These are phyloP conservation scores for Acanthosepion lycidas DNA, from an alignment of 2,888 invertebrate genomes.

Conservation along the genomic window DNA sequence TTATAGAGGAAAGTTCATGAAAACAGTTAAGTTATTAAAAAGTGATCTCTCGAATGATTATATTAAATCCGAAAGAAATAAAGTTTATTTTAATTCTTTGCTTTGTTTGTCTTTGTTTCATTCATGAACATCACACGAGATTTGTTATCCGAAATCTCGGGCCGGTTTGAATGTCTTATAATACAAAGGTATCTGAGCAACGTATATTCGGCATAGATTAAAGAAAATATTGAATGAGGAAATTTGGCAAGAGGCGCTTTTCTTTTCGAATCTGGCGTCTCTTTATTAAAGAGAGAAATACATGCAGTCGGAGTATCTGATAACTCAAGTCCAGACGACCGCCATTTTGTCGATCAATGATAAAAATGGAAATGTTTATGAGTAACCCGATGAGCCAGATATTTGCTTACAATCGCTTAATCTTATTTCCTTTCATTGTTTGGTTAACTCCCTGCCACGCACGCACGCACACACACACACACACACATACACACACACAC, in stretches of 20 bases:
- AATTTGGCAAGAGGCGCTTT: not conserved
- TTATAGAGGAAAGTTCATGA: no score
- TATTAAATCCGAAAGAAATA: no score
- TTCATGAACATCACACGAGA: no score
- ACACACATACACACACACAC: no score
- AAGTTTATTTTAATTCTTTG: not conserved
- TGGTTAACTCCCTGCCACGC: not conserved
- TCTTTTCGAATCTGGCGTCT: not conserved
- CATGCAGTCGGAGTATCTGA: not conserved
- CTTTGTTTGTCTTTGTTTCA: not conserved
- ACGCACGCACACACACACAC: no score
- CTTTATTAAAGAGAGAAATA: not conserved
- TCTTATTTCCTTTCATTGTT: not conserved
- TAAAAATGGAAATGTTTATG: constrained; percentile 16
- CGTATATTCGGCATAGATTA: not conserved
- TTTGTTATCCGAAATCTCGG: not conserved
- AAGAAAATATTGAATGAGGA: not conserved
- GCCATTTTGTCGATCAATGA: not conserved
- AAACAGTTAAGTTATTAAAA: no score
- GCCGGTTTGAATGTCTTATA: not conserved
- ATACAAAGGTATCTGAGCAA: not conserved
- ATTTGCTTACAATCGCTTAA: not conserved
- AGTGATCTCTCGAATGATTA: no score
- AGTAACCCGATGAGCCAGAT: not conserved
- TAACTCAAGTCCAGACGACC: not conserved